phyloP scores from a whole-genome alignment of 2,113 vertebrate genomes.

The Lepus americanus region DNA sequence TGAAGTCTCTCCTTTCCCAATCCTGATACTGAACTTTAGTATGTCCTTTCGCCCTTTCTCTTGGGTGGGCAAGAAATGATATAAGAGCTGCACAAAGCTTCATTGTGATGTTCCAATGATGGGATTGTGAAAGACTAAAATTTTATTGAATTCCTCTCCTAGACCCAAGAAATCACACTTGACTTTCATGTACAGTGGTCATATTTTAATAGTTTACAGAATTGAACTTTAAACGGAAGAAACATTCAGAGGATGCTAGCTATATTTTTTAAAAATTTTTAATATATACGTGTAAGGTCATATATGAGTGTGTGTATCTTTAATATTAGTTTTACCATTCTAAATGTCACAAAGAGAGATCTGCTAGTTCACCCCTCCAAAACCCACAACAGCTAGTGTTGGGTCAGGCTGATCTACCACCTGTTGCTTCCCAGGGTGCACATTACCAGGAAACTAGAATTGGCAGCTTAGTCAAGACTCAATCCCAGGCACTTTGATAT shows the following conservation, averaged over 20 bases:
- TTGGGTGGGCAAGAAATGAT: not conserved
- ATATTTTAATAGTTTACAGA: not conserved
- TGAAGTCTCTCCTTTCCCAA: not conserved
- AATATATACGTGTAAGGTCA: not conserved
- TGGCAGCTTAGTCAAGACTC: too few relatives aligned
- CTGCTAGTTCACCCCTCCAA: too few relatives aligned
- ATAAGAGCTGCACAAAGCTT: not conserved
- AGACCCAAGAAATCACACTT: not conserved
- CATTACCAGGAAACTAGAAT: too few relatives aligned
- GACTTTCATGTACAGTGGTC: not conserved
- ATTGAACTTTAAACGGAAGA: not conserved
- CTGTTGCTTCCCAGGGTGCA: too few relatives aligned
- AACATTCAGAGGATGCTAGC: not conserved
- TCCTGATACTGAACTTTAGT: not conserved
- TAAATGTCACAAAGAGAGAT: too few relatives aligned
- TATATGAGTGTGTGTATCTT: too few relatives aligned
- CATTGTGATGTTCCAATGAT: not conserved
- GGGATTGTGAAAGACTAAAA: not conserved
- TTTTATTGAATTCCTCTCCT: not conserved
- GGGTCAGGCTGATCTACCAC: too few relatives aligned
- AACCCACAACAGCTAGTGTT: too few relatives aligned
- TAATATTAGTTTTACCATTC: too few relatives aligned
- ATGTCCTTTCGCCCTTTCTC: not conserved
- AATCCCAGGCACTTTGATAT: too few relatives aligned
- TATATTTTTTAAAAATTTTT: not conserved